Evolutionary conservation across 2,888 invertebrate genomes (phyloP).

Genomic region (Agrotis segetum): DNA sequence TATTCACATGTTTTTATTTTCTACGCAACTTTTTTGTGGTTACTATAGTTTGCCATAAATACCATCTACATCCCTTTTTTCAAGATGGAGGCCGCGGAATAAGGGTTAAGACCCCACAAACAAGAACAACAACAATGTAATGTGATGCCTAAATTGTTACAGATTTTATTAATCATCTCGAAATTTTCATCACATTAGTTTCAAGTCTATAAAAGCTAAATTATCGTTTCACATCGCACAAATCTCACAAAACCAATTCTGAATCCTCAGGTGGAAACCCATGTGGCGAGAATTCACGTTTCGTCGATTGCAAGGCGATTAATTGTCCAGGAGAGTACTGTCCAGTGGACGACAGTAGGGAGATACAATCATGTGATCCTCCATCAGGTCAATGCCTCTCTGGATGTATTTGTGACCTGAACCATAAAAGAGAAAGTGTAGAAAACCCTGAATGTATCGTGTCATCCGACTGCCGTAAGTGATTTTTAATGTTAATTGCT

Average conservation of each 20-base stretch:
- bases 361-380: constrained; percentile 56
- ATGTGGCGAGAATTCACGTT: constrained; percentile 66
- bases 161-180: no score
- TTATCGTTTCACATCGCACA: neutral
- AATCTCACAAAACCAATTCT: neutral
- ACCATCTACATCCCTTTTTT: no score
- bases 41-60: no score
- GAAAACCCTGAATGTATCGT: constrained; percentile 68
- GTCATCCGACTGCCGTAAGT: constrained; percentile 70
- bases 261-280: constrained; percentile 69
- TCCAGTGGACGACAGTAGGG: constrained; percentile 67
- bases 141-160: no score
- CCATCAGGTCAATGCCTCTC: constrained; percentile 58
- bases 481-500: constrained; percentile 33
- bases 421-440: constrained; percentile 63
- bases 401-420: constrained; percentile 71
- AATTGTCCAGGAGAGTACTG: constrained; percentile 67
- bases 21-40: no score
- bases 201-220: neutral
- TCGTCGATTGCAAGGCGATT: constrained; percentile 58
- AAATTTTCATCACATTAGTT: neutral
- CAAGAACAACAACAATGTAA: no score
- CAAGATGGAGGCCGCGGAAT: no score
- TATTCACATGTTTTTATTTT: no score
- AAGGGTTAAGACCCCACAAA: no score